These are phyloP conservation scores for Drymonia ruficornis DNA, from an alignment of 2,888 invertebrate genomes.

Conservation along the genomic window DNA sequence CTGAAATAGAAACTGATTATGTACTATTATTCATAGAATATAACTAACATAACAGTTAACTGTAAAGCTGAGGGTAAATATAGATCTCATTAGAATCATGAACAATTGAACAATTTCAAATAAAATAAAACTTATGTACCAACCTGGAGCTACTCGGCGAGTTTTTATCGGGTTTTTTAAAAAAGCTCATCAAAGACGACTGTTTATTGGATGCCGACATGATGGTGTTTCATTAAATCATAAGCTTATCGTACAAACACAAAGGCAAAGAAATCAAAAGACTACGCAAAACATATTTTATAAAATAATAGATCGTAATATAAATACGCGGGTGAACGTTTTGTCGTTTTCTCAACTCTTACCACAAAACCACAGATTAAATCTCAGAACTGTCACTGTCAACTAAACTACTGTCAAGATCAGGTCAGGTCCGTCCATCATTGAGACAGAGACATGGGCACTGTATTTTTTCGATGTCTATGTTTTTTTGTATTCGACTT, in stretches of 20 bases:
- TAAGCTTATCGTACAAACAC: neutral
- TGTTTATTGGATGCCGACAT: conserved; percentile 47
- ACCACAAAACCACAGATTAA: no score
- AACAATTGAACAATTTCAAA: neutral
- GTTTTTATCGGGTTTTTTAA: conserved; percentile 50
- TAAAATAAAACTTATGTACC: conserved; percentile 12
- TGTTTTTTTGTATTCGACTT: no score
- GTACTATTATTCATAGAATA: neutral
- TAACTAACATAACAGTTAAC: neutral
- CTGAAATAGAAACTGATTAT: conserved; percentile 47
- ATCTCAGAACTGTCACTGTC: no score
- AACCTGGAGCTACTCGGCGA: conserved; percentile 41
- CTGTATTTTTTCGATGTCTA: no score
- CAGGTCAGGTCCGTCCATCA: no score
- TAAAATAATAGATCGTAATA: no score
- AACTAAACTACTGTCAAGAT: no score
- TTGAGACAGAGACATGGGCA: no score
- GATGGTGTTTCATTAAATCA: neutral
- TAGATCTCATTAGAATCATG: no score
- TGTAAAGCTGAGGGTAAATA: neutral
- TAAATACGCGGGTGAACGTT: no score
- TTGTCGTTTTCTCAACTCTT: no score
- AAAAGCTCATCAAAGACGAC: conserved; percentile 57
- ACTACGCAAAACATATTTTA: no score
- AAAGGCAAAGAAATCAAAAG: neutral